These are phyloP conservation scores for Spodoptera litura DNA, from an alignment of 1,140 invertebrate genomes.

Conservation along the genomic window DNA sequence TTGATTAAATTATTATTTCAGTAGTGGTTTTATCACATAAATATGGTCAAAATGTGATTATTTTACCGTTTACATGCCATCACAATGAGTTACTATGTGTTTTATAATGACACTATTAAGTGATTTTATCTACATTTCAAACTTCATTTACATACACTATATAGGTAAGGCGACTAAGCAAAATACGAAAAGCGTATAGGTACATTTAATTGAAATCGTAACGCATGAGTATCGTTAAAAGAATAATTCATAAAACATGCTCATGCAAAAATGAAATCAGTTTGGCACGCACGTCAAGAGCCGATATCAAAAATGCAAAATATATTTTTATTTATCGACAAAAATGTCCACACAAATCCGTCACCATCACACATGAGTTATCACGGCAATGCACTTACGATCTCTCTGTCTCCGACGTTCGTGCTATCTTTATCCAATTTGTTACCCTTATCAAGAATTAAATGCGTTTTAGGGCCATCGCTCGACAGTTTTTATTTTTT, in stretches of 20 bases:
- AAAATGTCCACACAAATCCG: constrained; percentile 59
- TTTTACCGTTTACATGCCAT: not conserved
- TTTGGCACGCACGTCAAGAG: constrained; percentile 7
- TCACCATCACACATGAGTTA: constrained; percentile 69
- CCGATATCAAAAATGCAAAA: not conserved
- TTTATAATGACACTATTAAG: no score
- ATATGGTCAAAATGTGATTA: not conserved
- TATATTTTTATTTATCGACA: constrained; percentile 36
- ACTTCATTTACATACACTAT: no score
- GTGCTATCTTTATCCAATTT: constrained; percentile 85
- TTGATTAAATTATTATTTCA: constrained; percentile 21
- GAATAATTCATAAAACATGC: constrained; percentile 17
- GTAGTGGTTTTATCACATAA: not conserved
- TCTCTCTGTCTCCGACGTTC: constrained; percentile 77
- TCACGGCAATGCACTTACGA: constrained; percentile 85
- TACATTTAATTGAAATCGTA: not conserved
- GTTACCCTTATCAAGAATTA: constrained; percentile 86
- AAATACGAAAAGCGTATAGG: no score
- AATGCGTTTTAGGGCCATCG: constrained; percentile 82
- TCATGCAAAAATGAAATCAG: constrained; percentile 1
- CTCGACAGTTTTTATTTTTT: constrained; percentile 77
- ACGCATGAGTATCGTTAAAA: not conserved
- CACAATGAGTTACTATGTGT: no score
- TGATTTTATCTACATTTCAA: no score
- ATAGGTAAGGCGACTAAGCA: no score